Percentiles rank a stretch among this genome's conserved stretches.
phyloP scores from a whole-genome alignment of 2,888 invertebrate genomes.

The Eupithecia inturbata region DNA sequence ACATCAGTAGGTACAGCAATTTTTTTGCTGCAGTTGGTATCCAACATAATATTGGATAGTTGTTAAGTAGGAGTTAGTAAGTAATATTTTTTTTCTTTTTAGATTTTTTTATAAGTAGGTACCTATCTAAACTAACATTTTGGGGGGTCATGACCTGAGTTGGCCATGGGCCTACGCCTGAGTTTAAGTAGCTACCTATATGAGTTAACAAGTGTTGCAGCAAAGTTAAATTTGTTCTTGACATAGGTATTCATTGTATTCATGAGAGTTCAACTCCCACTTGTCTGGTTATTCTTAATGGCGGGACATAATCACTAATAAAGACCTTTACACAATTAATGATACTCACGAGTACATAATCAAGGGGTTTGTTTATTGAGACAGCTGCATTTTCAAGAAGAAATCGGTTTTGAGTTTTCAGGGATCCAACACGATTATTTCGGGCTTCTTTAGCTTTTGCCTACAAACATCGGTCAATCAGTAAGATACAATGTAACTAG shows the following conservation, averaged over 20 bases:
- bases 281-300: not conserved
- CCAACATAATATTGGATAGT: too few species aligned
- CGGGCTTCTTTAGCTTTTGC: slow-evolving; percentile 86
- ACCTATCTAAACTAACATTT: too few species aligned
- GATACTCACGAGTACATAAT: slow-evolving; percentile 81
- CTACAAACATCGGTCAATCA: slow-evolving; percentile 70
- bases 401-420: slow-evolving; percentile 85
- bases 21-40: too few species aligned
- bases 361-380: slow-evolving; percentile 80
- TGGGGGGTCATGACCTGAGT: too few species aligned
- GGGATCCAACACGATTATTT: slow-evolving; percentile 71
- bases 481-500: not conserved
- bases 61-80: too few species aligned
- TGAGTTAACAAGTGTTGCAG: not conserved
- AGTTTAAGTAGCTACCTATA: too few species aligned
- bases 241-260: not conserved
- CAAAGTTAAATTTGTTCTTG: not conserved
- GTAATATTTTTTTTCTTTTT: too few species aligned
- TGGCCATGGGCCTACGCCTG: too few species aligned
- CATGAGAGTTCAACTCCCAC: not conserved
- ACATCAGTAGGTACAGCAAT: too few species aligned
- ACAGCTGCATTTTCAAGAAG: slow-evolving; percentile 87
- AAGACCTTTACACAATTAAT: not conserved
- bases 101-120: too few species aligned
- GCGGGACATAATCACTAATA: not conserved